Conservation (phyloP, 2,113 vertebrate species). For the Lamprologus ornatipinnis region DNA sequence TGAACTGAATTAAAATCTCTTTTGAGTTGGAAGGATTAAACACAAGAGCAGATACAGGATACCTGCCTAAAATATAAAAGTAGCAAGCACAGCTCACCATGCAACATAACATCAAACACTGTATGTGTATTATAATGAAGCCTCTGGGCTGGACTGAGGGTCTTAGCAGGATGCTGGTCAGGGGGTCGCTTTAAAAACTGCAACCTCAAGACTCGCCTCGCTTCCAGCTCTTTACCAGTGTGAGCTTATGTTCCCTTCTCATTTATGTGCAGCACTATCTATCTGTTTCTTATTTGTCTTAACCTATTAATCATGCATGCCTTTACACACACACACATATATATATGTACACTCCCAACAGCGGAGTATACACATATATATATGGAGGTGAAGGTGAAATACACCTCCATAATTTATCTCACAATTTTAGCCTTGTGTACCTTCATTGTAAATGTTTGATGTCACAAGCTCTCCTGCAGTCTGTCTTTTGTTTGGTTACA, state of each 20-base stretch:
- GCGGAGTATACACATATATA: no score
- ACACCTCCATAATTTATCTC: not conserved
- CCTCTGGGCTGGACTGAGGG: not conserved
- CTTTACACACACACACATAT: accelerated
- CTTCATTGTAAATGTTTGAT: not conserved
- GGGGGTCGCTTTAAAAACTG: not conserved
- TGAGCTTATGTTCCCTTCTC: not conserved
- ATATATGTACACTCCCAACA: not conserved
- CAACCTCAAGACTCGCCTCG: not conserved
- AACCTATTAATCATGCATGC: not conserved
- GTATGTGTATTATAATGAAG: not conserved
- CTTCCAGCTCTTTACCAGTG: not conserved
- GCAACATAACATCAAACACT: not conserved
- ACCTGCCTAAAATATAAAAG: not conserved
- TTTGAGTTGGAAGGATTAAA: not conserved
- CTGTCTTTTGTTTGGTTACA: not conserved
- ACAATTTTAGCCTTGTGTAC: not conserved
- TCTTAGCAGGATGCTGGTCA: not conserved
- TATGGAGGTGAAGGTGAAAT: not conserved
- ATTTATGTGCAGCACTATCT: not conserved
- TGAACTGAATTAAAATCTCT: not conserved
- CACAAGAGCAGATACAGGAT: not conserved
- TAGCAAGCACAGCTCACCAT: not conserved
- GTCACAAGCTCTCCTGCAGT: not conserved
- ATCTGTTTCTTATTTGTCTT: not conserved